Percentiles rank a stretch among this genome's conserved stretches.
These are phyloP conservation scores for Pleuronectes platessa DNA, from an alignment of 2,113 vertebrate genomes.

Conservation along the genomic window DNA sequence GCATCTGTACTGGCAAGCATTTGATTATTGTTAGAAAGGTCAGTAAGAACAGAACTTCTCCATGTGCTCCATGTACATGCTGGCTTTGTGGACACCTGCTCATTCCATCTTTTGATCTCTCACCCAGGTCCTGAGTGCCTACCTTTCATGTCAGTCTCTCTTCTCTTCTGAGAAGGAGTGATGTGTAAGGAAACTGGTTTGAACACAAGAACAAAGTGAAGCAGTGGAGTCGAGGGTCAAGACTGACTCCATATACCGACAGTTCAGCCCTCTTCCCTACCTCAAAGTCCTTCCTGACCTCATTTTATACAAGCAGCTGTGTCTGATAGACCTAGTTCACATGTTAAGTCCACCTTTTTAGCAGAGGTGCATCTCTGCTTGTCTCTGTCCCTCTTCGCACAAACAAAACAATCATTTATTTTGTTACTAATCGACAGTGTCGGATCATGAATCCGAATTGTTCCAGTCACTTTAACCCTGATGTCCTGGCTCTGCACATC, in stretches of 20 bases:
- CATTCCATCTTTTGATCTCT: conserved; percentile 10
- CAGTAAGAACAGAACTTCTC: conserved; percentile 23
- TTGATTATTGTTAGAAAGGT: conserved; percentile 50
- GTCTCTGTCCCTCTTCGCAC: no score
- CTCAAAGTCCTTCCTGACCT: not conserved
- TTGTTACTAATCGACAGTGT: no score
- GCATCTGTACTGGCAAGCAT: not conserved
- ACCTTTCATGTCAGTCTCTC: conserved; percentile 54
- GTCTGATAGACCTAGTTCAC: not conserved
- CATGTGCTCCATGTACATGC: not conserved
- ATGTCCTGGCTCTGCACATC: no score
- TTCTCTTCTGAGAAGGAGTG: conserved; percentile 38
- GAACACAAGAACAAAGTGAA: conserved; percentile 58
- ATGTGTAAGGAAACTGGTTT: conserved; percentile 33
- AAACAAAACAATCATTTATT: no score
- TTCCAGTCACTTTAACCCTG: no score
- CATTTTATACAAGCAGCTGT: not conserved
- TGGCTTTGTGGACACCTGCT: conserved; percentile 50
- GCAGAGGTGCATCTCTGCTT: no score
- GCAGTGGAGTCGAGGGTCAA: conserved; percentile 29
- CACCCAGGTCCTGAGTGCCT: conserved; percentile 5
- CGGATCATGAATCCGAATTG: no score
- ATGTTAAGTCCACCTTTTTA: no score
- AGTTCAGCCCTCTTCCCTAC: conserved; percentile 59
- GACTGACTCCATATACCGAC: conserved; percentile 47